A percentile compares a stretch with the other conserved stretches of the same genome.
phyloP scores from a whole-genome alignment of 2,113 vertebrate genomes.

The Alligator mississippiensis region DNA sequence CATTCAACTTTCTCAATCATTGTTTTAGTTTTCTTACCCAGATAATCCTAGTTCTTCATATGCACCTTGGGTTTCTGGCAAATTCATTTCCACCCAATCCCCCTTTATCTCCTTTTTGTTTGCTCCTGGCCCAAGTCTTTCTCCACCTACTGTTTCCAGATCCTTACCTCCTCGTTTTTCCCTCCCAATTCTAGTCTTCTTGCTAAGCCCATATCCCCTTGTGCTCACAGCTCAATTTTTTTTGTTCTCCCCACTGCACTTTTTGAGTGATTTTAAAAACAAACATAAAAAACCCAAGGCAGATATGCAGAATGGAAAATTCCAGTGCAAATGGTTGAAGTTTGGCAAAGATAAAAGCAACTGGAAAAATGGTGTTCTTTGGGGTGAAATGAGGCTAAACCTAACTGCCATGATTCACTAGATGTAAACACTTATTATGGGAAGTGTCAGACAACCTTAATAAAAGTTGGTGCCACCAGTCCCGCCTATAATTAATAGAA shows the following conservation, averaged over 20 bases:
- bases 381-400: not conserved
- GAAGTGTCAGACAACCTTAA: not conserved
- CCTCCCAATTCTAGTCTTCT: not conserved
- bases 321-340: not conserved
- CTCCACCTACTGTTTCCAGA: not conserved
- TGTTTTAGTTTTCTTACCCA: not conserved
- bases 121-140: not conserved
- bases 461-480: not conserved
- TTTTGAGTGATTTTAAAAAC: not conserved
- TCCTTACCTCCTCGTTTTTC: not conserved
- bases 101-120: not conserved
- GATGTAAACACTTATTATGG: not conserved
- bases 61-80: not conserved
- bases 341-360: not conserved
- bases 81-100: not conserved
- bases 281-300: not conserved
- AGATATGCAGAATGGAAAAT: not conserved
- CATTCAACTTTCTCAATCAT: not conserved
- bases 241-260: not conserved
- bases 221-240: no score
- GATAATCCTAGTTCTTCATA: not conserved
- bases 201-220: no score
- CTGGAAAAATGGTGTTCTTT: not conserved
- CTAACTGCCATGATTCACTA: not conserved
- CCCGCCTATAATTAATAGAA: slow-evolving; percentile 39